Percentiles rank a stretch among this genome's conserved stretches.
phyloP scores from a whole-genome alignment of 2,113 vertebrate genomes.

The Mesitornis unicolor region DNA sequence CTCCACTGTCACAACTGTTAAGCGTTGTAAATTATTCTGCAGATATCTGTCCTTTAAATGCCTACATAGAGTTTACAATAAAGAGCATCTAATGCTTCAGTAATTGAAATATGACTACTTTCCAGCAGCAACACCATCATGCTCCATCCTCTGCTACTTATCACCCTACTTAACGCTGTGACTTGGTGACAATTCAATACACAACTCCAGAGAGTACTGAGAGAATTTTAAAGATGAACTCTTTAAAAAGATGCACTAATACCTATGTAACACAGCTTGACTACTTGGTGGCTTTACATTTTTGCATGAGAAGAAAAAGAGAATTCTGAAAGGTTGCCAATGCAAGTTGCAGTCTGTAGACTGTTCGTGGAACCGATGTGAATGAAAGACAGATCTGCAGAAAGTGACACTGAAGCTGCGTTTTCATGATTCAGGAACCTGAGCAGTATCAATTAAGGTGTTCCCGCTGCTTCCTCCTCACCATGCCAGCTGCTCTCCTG shows the following conservation, averaged over 20 bases:
- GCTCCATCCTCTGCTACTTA: neutral
- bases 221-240: neutral
- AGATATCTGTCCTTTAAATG: neutral
- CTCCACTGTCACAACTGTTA: neutral
- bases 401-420: neutral
- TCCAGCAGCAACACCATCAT: neutral
- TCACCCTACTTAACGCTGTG: neutral
- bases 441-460: neutral
- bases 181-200: neutral
- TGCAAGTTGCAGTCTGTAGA: neutral
- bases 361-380: neutral
- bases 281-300: neutral
- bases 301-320: neutral
- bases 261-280: neutral
- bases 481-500: neutral
- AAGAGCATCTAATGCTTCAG: neutral
- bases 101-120: neutral
- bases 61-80: neutral
- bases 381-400: neutral
- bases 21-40: neutral
- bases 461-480: neutral
- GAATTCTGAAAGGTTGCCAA: neutral
- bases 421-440: neutral
- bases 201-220: neutral
- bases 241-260: neutral